Conservation (phyloP, 2,113 vertebrate species). For the Centrocercus urophasianus region DNA sequence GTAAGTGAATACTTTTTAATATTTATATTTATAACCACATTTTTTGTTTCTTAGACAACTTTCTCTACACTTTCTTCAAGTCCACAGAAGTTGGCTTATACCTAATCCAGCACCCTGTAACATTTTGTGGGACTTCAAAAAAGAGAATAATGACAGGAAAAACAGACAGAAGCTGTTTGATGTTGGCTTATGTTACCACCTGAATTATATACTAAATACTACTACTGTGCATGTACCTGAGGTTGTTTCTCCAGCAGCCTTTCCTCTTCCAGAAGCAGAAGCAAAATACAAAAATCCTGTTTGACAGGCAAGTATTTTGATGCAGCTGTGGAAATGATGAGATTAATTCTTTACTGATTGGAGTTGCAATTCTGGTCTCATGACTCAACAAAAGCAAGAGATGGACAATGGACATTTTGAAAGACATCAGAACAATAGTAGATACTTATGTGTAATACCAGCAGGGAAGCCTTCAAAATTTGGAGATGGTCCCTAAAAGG, state of each 20-base stretch:
- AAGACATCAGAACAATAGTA: background rate
- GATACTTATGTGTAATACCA: background rate
- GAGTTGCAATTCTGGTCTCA: background rate
- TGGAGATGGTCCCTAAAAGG: background rate
- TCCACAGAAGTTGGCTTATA: background rate
- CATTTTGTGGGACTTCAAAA: background rate
- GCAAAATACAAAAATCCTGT: background rate
- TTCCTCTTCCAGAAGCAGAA: background rate
- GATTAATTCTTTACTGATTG: background rate
- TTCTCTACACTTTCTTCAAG: background rate
- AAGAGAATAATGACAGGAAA: background rate
- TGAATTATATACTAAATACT: background rate
- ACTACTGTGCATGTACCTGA: background rate
- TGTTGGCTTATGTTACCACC: background rate
- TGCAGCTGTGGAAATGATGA: background rate
- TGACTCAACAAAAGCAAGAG: background rate
- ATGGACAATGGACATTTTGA: background rate
- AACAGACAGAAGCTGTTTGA: background rate
- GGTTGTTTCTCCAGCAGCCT: background rate
- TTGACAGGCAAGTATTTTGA: background rate
- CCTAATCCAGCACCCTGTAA: background rate
- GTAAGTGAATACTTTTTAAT: background rate
- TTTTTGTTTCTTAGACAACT: background rate
- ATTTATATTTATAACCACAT: background rate
- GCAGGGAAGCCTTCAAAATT: background rate